phyloP scores from a whole-genome alignment of 1,140 invertebrate genomes.

The Drusus annulatus region DNA sequence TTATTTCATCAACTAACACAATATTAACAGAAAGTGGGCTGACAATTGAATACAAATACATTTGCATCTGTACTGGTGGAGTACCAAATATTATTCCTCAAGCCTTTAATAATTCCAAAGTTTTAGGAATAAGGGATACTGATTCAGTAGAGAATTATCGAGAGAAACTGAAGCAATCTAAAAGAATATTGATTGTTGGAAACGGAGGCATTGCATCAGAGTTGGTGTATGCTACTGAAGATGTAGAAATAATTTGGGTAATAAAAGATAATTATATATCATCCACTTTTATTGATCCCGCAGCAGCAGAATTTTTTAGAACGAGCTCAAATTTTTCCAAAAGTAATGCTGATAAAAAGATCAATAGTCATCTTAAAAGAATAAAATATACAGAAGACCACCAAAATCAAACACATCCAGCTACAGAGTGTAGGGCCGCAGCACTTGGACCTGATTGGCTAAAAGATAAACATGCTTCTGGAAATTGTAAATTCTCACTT shows the following conservation, averaged over 20 bases:
- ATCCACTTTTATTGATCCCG: conserved; percentile 94
- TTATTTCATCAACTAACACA: conserved; percentile 71
- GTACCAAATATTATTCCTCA: conserved; percentile 83
- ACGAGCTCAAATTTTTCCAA: conserved; percentile 63
- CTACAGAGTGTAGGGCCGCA: conserved; percentile 76
- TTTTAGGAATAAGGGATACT: conserved; percentile 95
- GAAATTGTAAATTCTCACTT: conserved; percentile 67
- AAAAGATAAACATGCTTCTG: conserved; percentile 77
- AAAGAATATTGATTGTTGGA: conserved; percentile 87
- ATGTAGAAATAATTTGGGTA: conserved; percentile 92
- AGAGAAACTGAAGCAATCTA: conserved; percentile 77
- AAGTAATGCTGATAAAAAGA: conserved; percentile 61
- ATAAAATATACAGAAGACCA: conserved; percentile 78
- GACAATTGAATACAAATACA: conserved; percentile 81
- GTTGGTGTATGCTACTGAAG: conserved; percentile 89
- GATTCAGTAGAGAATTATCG: conserved; percentile 91
- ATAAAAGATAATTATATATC: conserved; percentile 95
- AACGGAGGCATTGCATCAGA: conserved; percentile 99
- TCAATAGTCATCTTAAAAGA: conserved; percentile 72
- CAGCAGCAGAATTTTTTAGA: conserved; percentile 95
- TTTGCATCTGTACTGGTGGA: conserved; percentile 94
- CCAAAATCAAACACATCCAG: conserved; percentile 34
- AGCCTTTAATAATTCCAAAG: conserved; percentile 74
- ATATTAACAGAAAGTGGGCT: conserved; percentile 71
- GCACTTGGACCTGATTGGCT: conserved; percentile 98